Percentiles rank a stretch among this genome's conserved stretches.
These are phyloP conservation scores for Bombus huntii DNA, from an alignment of 1,140 invertebrate genomes.

Conservation along the genomic window DNA sequence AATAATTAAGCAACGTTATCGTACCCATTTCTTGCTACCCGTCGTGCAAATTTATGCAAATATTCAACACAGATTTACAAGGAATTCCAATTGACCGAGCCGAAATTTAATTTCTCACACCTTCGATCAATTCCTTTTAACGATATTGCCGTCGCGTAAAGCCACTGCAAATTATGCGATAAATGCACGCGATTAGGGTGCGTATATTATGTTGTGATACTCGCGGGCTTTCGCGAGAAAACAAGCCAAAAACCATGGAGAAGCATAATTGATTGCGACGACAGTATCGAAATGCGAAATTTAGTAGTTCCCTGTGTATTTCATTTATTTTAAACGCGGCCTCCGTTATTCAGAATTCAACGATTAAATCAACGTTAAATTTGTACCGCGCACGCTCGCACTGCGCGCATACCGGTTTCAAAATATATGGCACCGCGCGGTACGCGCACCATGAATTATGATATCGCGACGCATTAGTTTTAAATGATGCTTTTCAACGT, in stretches of 20 bases:
- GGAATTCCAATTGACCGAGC: neutral
- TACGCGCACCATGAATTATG: constrained; percentile 34
- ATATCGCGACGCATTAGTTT: constrained; percentile 48
- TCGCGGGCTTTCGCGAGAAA: neutral
- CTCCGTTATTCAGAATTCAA: constrained; percentile 9
- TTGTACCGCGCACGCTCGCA: neutral
- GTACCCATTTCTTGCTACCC: neutral
- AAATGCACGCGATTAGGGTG: constrained; percentile 2
- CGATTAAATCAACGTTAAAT: constrained; percentile 54
- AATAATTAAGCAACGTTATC: neutral
- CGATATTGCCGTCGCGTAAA: neutral
- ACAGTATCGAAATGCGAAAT: constrained; percentile 29
- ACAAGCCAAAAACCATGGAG: neutral
- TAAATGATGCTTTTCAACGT: constrained; percentile 52
- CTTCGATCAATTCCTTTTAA: neutral
- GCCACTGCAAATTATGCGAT: neutral
- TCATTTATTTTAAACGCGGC: constrained; percentile 20
- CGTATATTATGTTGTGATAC: neutral
- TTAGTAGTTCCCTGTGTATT: neutral
- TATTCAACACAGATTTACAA: neutral
- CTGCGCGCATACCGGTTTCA: constrained; percentile 11
- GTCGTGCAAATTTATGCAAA: neutral
- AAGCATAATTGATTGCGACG: constrained; percentile 7
- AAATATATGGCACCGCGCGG: constrained; percentile 16
- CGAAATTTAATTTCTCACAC: neutral